Evolutionary conservation across 2,797 vertebrate species (phyloP).

Genomic region (Tachyglossus aculeatus): DNA sequence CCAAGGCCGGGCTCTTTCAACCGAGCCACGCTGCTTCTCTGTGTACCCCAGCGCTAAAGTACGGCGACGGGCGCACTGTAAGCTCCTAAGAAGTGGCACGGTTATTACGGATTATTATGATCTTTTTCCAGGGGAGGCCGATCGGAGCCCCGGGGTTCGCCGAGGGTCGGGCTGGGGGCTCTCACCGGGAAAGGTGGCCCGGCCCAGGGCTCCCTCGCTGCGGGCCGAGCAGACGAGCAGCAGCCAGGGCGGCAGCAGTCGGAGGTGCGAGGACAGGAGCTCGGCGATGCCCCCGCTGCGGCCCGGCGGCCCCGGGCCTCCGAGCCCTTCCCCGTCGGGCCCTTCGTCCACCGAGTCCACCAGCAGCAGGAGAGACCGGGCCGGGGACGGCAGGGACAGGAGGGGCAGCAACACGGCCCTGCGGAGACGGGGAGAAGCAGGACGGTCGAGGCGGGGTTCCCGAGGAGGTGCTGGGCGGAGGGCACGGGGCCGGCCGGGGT

Average conservation of each 20-base stretch:
- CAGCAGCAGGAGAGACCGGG: conserved; percentile 76
- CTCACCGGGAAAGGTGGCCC: conserved; percentile 82
- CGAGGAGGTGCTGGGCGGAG: too few relatives aligned
- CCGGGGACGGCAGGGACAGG: conserved; percentile 72
- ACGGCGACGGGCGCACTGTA: too few relatives aligned
- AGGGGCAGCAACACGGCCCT: conserved; percentile 77
- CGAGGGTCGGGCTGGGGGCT: too few relatives aligned
- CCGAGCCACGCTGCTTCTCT: too few relatives aligned
- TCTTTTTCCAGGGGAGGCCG: too few relatives aligned
- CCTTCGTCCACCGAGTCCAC: conserved; percentile 79
- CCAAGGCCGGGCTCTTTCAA: too few relatives aligned
- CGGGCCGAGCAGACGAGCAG: conserved; percentile 82
- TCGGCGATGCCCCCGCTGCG: conserved; percentile 74
- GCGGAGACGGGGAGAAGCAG: conserved; percentile 60
- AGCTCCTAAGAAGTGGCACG: too few relatives aligned
- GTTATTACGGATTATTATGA: too few relatives aligned
- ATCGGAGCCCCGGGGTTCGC: too few relatives aligned
- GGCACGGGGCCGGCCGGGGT: too few relatives aligned
- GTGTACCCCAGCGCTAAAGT: too few relatives aligned
- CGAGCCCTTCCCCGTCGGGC: conserved; percentile 28
- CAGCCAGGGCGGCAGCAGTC: conserved; percentile 82
- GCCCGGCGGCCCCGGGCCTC: conserved; percentile 10
- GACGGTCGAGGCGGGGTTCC: not conserved
- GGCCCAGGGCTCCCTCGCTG: conserved; percentile 76
- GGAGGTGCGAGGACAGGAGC: conserved; percentile 76